Base-by-base conservation (phyloP, 2,113 vertebrate species). In the Miniopterus natalensis region DNA sequence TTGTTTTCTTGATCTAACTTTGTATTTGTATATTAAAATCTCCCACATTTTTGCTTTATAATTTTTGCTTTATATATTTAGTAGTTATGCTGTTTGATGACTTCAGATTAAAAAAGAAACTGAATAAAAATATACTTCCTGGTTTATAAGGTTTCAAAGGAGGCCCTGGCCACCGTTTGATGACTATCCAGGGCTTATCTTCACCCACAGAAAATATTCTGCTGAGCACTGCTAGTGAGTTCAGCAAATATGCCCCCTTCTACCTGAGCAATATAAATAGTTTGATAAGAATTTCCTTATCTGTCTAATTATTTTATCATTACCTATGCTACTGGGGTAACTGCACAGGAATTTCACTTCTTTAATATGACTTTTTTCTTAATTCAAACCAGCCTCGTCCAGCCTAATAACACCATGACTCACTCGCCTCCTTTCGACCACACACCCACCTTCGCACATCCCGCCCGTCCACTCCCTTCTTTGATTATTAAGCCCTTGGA, bases 21-120 rank as follows among this genome's bases (percentile, higher is more conserved):
- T 92, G n/a, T 86, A 36, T 51, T 88, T 47, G 4, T 57, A 7
- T 63, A 20, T 20, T 81, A 9, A 94, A 90, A 83, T 42, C 51
- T 71, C 21, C 18, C 3, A 90, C 9, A 40, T 57, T 71, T 81
- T 84, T 49, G 29, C 57, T 84, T 89, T 84, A 70, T 51, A 66
- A 13, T 13, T 92, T 84, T 80, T 85, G 15, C 14, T 81, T 84
- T 92, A 66, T 51, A 31, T 66, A 79, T 53, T 90, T 92, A 74
- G 53, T 18, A 85, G 23, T 31, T 78, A 15, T 75, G 49, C 55
- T 68, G 3, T 51, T 71, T 84, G 36, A 23, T 90, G 8, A 6
- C 42, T n/a, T 92, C 23, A 73, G 9, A 7, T 36, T 13, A 86
- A 51, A 68, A 88, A 65, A 42, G 65, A 68, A 75, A 80, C 40